Conservation (phyloP, 2,113 vertebrate species). For the Odocoileus hemionus region DNA sequence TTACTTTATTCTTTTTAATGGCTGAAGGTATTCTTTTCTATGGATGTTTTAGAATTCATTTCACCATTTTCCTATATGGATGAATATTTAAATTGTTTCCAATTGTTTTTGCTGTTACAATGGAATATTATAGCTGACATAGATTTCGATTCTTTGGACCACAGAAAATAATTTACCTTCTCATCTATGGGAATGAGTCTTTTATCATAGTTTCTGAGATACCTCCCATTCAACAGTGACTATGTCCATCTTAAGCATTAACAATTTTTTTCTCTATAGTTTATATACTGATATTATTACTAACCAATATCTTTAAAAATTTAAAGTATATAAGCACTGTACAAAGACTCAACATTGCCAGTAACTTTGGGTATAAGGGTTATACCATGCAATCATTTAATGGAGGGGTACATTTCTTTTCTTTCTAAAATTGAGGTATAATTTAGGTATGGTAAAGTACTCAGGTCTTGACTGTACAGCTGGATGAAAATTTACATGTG, state of each 20-base stretch:
- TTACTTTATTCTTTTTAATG: conserved; percentile 53
- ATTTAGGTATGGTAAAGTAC: neutral
- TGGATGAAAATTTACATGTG: neutral
- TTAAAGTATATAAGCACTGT: neutral
- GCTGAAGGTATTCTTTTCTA: conserved; percentile 33
- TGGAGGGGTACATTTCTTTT: neutral
- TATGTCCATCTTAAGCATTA: neutral
- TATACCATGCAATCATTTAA: neutral
- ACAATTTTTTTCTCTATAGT: neutral
- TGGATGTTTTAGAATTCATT: conserved; percentile 7
- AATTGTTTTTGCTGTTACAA: conserved; percentile 55
- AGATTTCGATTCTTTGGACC: conserved; percentile 52
- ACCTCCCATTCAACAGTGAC: neutral
- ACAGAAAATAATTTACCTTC: conserved; percentile 47
- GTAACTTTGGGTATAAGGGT: neutral
- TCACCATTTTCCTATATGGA: conserved; percentile 48
- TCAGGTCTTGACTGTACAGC: neutral
- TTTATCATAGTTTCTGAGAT: conserved; percentile 36
- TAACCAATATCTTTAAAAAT: conserved; percentile 11
- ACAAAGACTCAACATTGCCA: neutral
- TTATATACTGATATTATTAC: neutral
- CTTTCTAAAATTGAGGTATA: neutral
- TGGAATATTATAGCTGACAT: conserved; percentile 41
- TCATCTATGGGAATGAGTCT: conserved; percentile 25
- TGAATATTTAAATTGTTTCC: conserved; percentile 58